Evolutionary conservation across 2,113 vertebrate species (phyloP), one percentile per base, ranked within the genome.

Genomic region (Picathartes gymnocephalus): DNA sequence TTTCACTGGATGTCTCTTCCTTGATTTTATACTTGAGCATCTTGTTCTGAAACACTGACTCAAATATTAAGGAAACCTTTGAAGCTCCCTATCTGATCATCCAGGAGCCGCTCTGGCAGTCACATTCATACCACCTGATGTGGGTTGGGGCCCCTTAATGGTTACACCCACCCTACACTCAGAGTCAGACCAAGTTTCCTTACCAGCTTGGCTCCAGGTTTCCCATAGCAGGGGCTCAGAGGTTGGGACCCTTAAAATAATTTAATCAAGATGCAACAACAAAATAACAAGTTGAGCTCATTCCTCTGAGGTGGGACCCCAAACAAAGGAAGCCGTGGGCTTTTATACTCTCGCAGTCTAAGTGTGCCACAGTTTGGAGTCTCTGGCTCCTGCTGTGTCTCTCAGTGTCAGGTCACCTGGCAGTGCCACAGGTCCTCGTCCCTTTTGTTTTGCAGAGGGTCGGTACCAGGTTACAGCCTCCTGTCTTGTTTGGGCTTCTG

Each of bases 161-260:
- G 62, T 30, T 48, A 62, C 22, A 53, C 13, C 3, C 15, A n/a
- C 51, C 25, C 25, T 39, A 68, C 39, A 51, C 23, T n/a, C n/a
- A 54, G 25, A 69, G 14, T 45, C n/a, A 69, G 30, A 54, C 39
- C 69, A 24, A 7, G 16, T 50, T 81, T 65, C 27, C 37, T 65
- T 10, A 57, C 15, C 18, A 44, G 19, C 33, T 66, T 4, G 4
- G 44, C 44, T 23, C 19, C 28, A n/a, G 11, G 16, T 70, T 77
- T 48, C 64, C 42, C 35, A 69, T 8, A 27, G n/a, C 25, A 61
- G 45, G 9, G 6, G 3, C 15, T 73, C 40, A 61, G 56, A 56
- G 0, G 5, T 44, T 1, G 0, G 10, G 15, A 83, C 42, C 56
- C 9, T 20, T 48, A 20, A 69, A 61, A 60, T 6, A 19, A 42